Conservation (phyloP, 2,113 vertebrate species). For the Astatoreochromis straeleni region DNA sequence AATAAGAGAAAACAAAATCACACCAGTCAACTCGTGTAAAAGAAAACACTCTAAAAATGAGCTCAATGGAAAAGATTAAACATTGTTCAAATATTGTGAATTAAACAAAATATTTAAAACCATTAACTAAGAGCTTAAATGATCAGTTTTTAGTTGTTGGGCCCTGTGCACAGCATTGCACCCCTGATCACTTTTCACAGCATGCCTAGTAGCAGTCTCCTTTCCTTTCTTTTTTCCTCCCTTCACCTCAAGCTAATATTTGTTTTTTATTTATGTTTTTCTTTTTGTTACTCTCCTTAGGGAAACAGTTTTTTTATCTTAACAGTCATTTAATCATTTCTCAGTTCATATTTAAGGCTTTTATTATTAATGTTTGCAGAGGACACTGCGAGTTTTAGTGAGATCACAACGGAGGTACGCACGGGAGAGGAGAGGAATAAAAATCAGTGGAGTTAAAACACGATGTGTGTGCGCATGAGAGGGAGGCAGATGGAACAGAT, state of each 20-base stretch:
- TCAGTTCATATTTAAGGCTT: neutral
- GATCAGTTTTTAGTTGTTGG: rapidly evolving
- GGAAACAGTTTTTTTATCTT: neutral
- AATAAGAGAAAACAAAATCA: neutral
- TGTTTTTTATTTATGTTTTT: neutral
- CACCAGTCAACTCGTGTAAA: neutral
- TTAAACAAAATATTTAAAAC: neutral
- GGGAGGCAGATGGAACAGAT: neutral
- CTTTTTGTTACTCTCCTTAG: neutral
- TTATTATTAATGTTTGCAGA: neutral
- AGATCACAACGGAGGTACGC: neutral
- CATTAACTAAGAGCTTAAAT: neutral
- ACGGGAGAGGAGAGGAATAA: rapidly evolving
- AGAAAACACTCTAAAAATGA: neutral
- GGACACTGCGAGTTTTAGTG: neutral
- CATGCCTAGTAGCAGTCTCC: rapidly evolving
- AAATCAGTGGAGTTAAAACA: neutral
- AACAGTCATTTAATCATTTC: neutral
- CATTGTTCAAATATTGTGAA: neutral
- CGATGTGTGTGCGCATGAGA: neutral
- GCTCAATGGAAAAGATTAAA: neutral
- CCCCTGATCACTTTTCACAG: rapidly evolving
- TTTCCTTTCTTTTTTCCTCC: neutral
- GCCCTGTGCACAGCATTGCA: rapidly evolving
- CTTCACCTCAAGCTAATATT: neutral